These are phyloP conservation scores for Platysternon megacephalum DNA, from an alignment of 2,113 vertebrate genomes.

Conservation along the genomic window DNA sequence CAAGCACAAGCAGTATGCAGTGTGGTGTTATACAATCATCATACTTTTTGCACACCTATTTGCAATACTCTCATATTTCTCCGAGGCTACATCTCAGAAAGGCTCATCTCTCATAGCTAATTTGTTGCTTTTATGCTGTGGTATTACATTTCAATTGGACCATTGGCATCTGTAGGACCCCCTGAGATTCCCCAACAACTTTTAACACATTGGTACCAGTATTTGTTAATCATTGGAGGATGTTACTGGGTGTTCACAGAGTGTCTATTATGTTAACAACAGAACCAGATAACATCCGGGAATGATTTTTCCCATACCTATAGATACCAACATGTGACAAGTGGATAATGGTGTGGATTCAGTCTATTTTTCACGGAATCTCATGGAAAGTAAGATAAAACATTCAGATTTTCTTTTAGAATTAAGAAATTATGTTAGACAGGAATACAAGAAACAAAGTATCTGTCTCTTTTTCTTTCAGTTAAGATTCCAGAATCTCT, in stretches of 20 bases:
- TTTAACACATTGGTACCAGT: neutral
- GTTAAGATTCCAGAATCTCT: neutral
- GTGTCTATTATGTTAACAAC: neutral
- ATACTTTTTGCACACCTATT: neutral
- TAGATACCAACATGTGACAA: neutral
- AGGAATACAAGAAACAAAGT: neutral
- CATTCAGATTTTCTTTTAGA: fast-evolving
- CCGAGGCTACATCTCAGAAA: neutral
- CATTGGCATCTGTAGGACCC: neutral
- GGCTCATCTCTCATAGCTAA: neutral
- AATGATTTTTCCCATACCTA: neutral
- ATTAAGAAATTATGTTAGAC: neutral
- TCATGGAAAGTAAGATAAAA: neutral
- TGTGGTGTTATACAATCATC: neutral
- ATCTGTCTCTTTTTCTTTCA: neutral
- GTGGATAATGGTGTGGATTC: fast-evolving
- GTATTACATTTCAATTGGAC: neutral
- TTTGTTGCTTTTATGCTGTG: neutral
- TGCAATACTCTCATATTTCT: neutral
- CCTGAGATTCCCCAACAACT: neutral
- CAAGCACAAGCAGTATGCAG: neutral
- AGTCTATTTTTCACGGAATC: neutral
- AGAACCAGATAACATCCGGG: neutral
- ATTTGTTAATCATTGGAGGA: neutral
- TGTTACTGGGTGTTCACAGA: neutral